These are phyloP conservation scores for Cheiracanthium punctorium DNA, from an alignment of 2,888 invertebrate genomes.

Conservation along the genomic window DNA sequence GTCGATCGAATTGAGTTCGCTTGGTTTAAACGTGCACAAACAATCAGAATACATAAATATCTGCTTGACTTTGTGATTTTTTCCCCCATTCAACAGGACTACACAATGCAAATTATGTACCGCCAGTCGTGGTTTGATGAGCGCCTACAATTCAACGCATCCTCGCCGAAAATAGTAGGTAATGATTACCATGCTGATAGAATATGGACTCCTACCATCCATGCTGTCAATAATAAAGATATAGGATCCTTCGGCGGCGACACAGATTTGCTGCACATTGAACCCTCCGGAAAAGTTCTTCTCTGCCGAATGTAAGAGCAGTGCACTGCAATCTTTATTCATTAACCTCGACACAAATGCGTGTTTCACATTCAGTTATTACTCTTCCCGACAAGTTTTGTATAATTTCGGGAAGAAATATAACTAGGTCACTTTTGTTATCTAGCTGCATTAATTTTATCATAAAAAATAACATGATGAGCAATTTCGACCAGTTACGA, in stretches of 20 bases:
- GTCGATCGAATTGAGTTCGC: no score
- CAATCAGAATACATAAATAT: no score
- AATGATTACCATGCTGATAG: slow-evolving; percentile 77
- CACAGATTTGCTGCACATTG: slow-evolving; percentile 87
- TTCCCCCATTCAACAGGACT: slow-evolving; percentile 80
- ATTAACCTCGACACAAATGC: no score
- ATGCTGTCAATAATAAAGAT: slow-evolving; percentile 76
- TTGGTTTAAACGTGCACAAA: no score
- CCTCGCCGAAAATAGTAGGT: slow-evolving; percentile 80
- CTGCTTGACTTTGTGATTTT: background rate
- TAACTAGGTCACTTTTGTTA: background rate
- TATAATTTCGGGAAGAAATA: background rate
- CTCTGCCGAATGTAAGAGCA: slow-evolving; percentile 82
- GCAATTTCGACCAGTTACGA: no score
- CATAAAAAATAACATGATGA: no score
- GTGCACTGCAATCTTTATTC: no score
- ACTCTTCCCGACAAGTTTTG: no score
- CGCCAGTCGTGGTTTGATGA: slow-evolving; percentile 87
- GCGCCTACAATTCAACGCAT: slow-evolving; percentile 79
- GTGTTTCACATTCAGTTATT: background rate
- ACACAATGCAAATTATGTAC: slow-evolving; percentile 87
- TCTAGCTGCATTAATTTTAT: no score
- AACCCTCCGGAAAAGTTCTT: slow-evolving; percentile 86
- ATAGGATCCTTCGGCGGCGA: slow-evolving; percentile 78
- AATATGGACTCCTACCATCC: slow-evolving; percentile 70